These are phyloP conservation scores for Lasioglossum pauxillum DNA, from an alignment of 2,888 invertebrate genomes.

Conservation along the genomic window DNA sequence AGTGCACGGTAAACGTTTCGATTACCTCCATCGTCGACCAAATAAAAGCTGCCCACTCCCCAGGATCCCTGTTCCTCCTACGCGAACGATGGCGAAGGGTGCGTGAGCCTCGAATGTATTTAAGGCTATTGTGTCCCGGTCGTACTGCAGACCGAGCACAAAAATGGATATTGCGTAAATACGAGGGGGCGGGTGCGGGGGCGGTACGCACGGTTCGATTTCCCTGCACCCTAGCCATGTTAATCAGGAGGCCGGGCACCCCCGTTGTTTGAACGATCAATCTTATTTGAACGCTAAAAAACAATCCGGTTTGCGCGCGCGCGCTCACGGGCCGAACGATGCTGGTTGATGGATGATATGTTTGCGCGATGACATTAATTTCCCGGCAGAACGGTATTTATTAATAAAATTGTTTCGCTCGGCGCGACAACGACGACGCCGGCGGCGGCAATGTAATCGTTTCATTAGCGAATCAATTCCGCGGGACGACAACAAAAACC, in stretches of 20 bases:
- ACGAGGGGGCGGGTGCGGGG: conserved; percentile 24
- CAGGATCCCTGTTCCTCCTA: neutral
- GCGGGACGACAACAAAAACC: neutral
- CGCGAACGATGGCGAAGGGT: conserved; percentile 24
- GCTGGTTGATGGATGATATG: conserved; percentile 4
- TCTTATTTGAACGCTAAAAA: conserved; percentile 31
- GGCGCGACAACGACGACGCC: neutral
- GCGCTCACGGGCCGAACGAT: neutral
- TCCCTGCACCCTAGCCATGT: conserved; percentile 28
- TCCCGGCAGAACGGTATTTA: conserved; percentile 18
- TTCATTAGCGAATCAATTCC: conserved; percentile 16
- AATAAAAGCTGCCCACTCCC: conserved; percentile 43
- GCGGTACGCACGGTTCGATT: conserved; percentile 12
- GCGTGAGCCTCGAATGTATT: conserved; percentile 38
- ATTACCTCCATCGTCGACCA: conserved; percentile 51
- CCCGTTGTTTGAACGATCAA: conserved; percentile 36
- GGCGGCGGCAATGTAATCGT: neutral
- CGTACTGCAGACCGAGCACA: conserved; percentile 30
- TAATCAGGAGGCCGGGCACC: conserved; percentile 45
- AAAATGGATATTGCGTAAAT: conserved; percentile 59
- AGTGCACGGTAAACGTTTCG: conserved; percentile 64
- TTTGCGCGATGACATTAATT: conserved; percentile 23
- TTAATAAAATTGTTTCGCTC: conserved; percentile 10
- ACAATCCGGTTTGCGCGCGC: conserved; percentile 8
- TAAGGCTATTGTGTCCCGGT: conserved; percentile 51